Percentiles rank a stretch among this genome's conserved stretches.
These are phyloP conservation scores for Drosophila dunni DNA, from an alignment of 1,140 invertebrate genomes.

Conservation along the genomic window DNA sequence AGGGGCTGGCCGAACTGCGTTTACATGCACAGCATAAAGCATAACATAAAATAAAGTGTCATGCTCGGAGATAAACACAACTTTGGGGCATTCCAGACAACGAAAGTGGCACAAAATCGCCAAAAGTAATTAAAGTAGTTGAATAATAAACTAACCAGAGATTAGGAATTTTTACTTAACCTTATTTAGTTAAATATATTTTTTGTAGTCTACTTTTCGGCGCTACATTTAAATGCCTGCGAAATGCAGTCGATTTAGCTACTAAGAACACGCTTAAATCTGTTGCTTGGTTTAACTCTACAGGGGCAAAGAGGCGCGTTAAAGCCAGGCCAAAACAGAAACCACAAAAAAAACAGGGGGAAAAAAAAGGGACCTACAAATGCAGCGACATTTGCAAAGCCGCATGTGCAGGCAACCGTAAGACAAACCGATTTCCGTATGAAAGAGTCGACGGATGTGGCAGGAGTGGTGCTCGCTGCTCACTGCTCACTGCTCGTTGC, in stretches of 20 bases:
- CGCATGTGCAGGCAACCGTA: slow-evolving; percentile 65
- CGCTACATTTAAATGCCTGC: no score
- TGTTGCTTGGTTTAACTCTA: not conserved
- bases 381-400: slow-evolving; percentile 57
- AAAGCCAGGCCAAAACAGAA: not conserved
- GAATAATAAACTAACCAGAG: not conserved
- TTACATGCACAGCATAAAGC: slow-evolving; percentile 46
- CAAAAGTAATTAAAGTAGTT: not conserved
- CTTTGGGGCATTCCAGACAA: slow-evolving; percentile 8
- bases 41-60: slow-evolving; percentile 54
- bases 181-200: no score
- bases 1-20: not conserved
- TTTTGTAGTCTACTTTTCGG: no score
- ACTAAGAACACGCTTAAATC: not conserved
- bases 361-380: slow-evolving; percentile 36
- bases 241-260: no score
- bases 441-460: slow-evolving; percentile 59
- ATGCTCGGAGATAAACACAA: slow-evolving; percentile 40
- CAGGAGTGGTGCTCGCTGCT: slow-evolving; percentile 22
- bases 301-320: not conserved
- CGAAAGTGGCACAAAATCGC: not conserved
- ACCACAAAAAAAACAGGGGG: not conserved
- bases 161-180: no score
- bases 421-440: slow-evolving; percentile 75
- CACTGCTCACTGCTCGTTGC: slow-evolving; percentile 18